Conservation (phyloP, 2,888 invertebrate species). For the Odontomyia ornata region DNA sequence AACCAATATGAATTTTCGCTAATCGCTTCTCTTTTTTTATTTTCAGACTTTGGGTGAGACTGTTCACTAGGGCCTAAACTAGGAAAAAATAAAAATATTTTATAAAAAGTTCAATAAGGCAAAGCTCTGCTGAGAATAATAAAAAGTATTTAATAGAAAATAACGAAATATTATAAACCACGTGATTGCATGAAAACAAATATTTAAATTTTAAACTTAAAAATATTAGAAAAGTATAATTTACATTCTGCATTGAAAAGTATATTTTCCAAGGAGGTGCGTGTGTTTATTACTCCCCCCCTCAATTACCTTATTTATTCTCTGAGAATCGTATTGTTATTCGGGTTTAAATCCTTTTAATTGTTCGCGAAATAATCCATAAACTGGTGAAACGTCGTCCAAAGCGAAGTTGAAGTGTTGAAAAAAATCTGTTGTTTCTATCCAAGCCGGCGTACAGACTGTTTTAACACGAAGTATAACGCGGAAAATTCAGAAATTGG, state of each 20-base stretch:
- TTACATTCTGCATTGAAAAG: conserved; percentile 35
- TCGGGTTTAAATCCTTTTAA: background rate
- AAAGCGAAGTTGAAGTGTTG: too few relatives aligned
- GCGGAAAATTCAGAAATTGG: too few relatives aligned
- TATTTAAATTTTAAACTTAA: conserved; percentile 42
- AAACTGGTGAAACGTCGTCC: too few relatives aligned
- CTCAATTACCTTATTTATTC: conserved; percentile 46
- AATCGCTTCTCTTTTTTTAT: conserved; percentile 44
- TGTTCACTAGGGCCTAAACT: conserved; percentile 56
- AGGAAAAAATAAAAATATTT: conserved; percentile 46
- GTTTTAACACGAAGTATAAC: too few relatives aligned
- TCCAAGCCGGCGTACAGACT: too few relatives aligned
- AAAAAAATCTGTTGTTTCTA: too few relatives aligned
- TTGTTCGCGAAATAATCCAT: background rate
- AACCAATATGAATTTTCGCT: conserved; percentile 16
- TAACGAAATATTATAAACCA: conserved; percentile 47
- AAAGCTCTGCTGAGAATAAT: conserved; percentile 49
- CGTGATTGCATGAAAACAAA: conserved; percentile 45
- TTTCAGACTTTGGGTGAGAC: conserved; percentile 58
- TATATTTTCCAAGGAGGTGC: conserved; percentile 48
- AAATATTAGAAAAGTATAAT: conserved; percentile 34
- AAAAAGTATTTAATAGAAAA: conserved; percentile 45
- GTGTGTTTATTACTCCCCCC: conserved; percentile 39
- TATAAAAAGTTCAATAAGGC: conserved; percentile 50
- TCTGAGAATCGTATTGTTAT: conserved; percentile 47